phyloP scores from a whole-genome alignment of 2,113 vertebrate species.

The Oreocharis arfaki region DNA sequence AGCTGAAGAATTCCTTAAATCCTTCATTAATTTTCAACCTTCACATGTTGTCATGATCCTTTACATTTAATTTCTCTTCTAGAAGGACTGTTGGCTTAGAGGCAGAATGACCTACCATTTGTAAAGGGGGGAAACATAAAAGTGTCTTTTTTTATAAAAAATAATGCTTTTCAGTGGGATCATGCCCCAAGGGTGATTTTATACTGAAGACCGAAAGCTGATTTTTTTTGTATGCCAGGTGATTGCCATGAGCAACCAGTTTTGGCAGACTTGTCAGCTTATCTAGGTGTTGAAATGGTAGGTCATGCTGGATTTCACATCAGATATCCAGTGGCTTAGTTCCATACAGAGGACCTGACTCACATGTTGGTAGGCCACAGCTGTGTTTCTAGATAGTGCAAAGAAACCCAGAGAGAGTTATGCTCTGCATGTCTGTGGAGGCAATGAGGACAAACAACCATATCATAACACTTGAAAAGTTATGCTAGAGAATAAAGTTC shows the following conservation, averaged over 20 bases:
- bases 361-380: background rate
- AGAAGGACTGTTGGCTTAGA: background rate
- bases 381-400: background rate
- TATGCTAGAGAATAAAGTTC: background rate
- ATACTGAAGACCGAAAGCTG: background rate
- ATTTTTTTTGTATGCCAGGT: background rate
- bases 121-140: background rate
- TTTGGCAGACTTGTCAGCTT: background rate
- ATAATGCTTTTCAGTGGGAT: background rate
- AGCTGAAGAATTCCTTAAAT: slow-evolving; percentile 12
- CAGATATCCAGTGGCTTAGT: background rate
- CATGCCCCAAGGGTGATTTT: background rate
- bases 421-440: background rate
- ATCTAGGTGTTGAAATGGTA: background rate
- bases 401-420: background rate
- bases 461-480: background rate
- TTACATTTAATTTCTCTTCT: background rate
- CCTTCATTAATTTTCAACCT: background rate
- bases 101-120: background rate
- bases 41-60: background rate
- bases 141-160: background rate
- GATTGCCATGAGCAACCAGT: background rate
- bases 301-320: background rate
- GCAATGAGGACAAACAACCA: background rate
- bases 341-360: background rate